Evolutionary conservation across 2,113 vertebrate genomes (phyloP), one percentile per base, ranked within the genome.

Genomic region (Caretta caretta): DNA sequence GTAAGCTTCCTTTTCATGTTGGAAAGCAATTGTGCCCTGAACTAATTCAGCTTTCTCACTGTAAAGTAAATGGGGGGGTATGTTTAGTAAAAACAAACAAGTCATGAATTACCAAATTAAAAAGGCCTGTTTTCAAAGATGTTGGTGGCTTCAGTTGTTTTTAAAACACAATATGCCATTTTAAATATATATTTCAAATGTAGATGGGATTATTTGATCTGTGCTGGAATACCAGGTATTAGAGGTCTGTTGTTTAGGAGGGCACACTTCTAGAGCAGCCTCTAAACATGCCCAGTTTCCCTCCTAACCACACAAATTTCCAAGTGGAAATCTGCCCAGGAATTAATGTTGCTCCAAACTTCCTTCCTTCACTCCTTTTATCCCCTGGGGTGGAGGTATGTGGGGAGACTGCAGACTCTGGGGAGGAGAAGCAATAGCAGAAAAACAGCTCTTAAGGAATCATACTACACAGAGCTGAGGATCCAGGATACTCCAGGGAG

Each of bases 21-120:
- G 97, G 81, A 99, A 96, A 91, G 86, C 91, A 83, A 91, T 78
- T 50, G 53, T 94, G 51, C 88, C 92, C 89, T 97, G 97, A 65
- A 97, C 90, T 16, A 98, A 14, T 54, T 98, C 95, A 25, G 90
- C 96, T 95, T 97, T 98, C 95, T 98, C 97, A 81, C 98, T 98
- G 69, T 35, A 95, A 90, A 88, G 91, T 81, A 24, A 79, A 65
- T 46, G 42, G 42, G 42, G 1, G 5, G 65, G 1, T 2, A 29
- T 48, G 20, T 20, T 76, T 56, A 12, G 10, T 69, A 20, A 27
- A 59, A 42, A 83, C 24, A 83, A 59, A 83, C 29, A 48, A 80
- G 53, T n/a, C 46, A 24, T 62, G 19, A 88, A 80, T 38, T 19
- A 50, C 11, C 46, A 11, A 6, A 59, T 19, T n/a, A n/a, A 72